Percentiles rank a stretch among this genome's conserved stretches.
Conservation (phyloP, 1,140 invertebrate species). For the Hyphantria cunea region DNA sequence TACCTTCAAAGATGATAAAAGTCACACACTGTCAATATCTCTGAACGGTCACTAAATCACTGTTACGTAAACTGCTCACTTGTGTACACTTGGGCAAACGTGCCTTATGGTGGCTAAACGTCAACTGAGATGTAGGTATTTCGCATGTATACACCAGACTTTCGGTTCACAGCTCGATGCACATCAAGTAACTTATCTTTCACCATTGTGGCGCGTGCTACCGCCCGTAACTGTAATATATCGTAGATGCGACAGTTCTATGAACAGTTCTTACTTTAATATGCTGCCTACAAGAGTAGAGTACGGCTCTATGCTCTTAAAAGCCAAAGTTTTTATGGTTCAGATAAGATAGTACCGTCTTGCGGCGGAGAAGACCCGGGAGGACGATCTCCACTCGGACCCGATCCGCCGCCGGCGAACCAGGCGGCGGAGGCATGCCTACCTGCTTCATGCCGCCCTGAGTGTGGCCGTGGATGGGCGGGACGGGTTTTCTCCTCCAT, state of each 20-base stretch:
- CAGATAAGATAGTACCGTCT: no score
- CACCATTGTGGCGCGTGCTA: conserved; percentile 78
- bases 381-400: no score
- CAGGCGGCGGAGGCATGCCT: no score
- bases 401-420: no score
- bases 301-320: no score
- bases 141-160: conserved; percentile 78
- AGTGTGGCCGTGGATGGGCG: no score
- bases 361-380: no score
- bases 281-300: neutral
- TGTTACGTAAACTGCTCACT: conserved; percentile 21
- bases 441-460: no score
- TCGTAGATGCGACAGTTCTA: conserved; percentile 43
- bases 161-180: conserved; percentile 80
- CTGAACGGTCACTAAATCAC: conserved; percentile 8
- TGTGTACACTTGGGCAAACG: conserved; percentile 49
- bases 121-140: conserved; percentile 70
- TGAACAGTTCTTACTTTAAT: neutral
- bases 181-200: conserved; percentile 80
- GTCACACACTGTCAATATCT: conserved; percentile 12
- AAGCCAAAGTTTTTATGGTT: neutral
- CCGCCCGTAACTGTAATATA: conserved; percentile 54
- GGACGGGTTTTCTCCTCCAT: no score
- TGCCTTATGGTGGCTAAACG: conserved; percentile 57
- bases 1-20: conserved; percentile 25